Percentiles rank a stretch among this genome's conserved stretches.
Conservation (phyloP, 2,113 vertebrate genomes). For the Dinomys branickii region DNA sequence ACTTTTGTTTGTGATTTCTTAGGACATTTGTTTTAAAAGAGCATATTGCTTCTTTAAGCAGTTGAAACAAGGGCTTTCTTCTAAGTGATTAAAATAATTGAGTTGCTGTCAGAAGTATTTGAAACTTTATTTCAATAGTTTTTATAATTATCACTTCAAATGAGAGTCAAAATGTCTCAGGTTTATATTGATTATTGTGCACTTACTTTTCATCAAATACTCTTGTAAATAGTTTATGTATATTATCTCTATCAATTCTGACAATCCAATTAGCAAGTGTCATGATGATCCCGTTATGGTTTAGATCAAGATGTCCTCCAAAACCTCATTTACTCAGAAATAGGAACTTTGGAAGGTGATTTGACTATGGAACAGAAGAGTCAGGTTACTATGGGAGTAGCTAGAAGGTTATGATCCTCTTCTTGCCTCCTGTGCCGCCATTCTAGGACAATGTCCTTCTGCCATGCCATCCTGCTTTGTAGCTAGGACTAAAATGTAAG, state of each 20-base stretch:
- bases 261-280: background rate
- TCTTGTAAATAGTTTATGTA: slow-evolving; percentile 27
- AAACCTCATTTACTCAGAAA: background rate
- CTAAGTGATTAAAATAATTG: background rate
- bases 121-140: slow-evolving; percentile 10
- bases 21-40: background rate
- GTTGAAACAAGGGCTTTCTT: background rate
- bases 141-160: background rate
- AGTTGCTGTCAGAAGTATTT: background rate
- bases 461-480: background rate
- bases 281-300: background rate
- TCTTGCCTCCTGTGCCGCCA: background rate
- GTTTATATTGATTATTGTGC: slow-evolving; percentile 19
- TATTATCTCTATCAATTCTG: slow-evolving; percentile 17
- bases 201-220: background rate
- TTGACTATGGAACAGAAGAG: background rate
- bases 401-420: background rate
- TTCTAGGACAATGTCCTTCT: background rate
- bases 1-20: background rate
- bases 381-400: background rate
- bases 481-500: background rate
- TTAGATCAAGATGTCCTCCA: background rate
- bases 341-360: background rate
- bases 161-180: background rate
- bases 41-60: background rate